Evolutionary conservation across 37 sponge, comb jelly and placozoan species (phyloP).

Genomic region (Bolinopsis microptera): DNA sequence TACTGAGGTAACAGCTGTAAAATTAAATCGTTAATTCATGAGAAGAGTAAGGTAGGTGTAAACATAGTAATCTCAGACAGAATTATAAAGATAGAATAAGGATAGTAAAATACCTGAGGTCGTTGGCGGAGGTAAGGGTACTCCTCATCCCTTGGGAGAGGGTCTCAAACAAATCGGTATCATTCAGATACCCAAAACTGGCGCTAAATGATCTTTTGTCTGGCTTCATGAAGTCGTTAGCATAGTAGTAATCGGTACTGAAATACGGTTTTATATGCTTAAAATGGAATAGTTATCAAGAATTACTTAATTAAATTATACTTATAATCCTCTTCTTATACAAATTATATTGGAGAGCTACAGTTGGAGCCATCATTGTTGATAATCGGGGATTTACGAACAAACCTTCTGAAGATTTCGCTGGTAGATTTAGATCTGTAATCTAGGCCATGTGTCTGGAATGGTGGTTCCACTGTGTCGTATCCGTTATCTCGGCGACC

Average conservation of each 20-base stretch:
- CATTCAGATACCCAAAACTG: neutral
- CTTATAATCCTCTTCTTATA: too few relatives aligned
- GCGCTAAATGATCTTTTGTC: conserved; percentile 41
- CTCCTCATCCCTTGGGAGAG: neutral
- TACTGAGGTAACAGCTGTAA: too few relatives aligned
- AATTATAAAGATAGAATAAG: too few relatives aligned
- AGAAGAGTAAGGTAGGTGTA: too few relatives aligned
- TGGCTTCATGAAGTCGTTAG: neutral
- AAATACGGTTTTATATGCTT: neutral
- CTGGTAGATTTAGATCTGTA: conserved; percentile 51
- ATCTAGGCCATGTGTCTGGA: neutral
- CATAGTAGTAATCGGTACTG: conserved; percentile 28
- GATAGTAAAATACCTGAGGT: conserved; percentile 45
- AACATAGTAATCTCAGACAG: too few relatives aligned
- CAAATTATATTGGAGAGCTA: too few relatives aligned
- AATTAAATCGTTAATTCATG: too few relatives aligned
- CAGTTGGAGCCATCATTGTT: too few relatives aligned
- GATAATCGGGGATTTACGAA: too few relatives aligned
- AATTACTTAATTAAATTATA: too few relatives aligned
- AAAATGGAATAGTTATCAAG: too few relatives aligned
- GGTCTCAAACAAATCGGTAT: neutral
- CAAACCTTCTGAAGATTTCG: conserved; percentile 54
- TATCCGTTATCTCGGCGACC: neutral
- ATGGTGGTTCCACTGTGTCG: neutral
- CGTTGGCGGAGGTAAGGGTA: neutral